A percentile compares a stretch with the other conserved stretches of the same genome.
These are phyloP conservation scores for Dendropsophus ebraccatus DNA, from an alignment of 2,113 vertebrate genomes.

Conservation along the genomic window DNA sequence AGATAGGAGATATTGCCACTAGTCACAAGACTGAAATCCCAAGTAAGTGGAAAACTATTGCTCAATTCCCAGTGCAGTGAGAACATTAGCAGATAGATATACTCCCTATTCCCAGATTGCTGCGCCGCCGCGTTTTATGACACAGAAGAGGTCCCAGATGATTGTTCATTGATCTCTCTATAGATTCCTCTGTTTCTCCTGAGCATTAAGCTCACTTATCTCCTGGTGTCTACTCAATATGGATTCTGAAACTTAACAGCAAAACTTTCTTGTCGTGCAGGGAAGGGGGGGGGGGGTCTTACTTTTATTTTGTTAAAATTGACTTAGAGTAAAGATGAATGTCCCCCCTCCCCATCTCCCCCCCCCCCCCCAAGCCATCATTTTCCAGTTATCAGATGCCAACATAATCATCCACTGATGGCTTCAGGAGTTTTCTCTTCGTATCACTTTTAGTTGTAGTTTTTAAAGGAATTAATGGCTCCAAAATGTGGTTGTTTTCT, in stretches of 20 bases:
- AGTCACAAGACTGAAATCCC: not conserved
- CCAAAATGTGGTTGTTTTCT: constrained; percentile 30
- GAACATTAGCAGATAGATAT: constrained; percentile 31
- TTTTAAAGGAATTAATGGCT: constrained; percentile 52
- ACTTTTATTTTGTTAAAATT: constrained; percentile 36
- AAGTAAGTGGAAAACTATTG: constrained; percentile 21
- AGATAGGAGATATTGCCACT: not conserved
- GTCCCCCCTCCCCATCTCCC: not conserved
- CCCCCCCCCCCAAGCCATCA: not conserved
- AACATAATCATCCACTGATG: constrained; percentile 57
- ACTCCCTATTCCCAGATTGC: constrained; percentile 30
- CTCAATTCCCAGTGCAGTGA: not conserved
- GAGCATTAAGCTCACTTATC: constrained; percentile 29
- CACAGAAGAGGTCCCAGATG: constrained; percentile 29
- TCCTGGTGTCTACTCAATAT: not conserved
- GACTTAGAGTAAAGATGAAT: constrained; percentile 48
- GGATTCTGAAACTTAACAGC: constrained; percentile 39
- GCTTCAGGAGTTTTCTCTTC: constrained; percentile 30
- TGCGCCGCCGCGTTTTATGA: constrained; percentile 19
- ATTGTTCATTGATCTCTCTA: constrained; percentile 34
- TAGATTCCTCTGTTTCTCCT: not conserved
- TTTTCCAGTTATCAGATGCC: constrained; percentile 54
- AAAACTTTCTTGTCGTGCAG: constrained; percentile 25
- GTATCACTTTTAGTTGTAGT: constrained; percentile 22
- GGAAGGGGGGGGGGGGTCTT: not conserved